Evolutionary conservation across 2,113 vertebrate genomes (phyloP).

Genomic region (Alaudala cheleensis): DNA sequence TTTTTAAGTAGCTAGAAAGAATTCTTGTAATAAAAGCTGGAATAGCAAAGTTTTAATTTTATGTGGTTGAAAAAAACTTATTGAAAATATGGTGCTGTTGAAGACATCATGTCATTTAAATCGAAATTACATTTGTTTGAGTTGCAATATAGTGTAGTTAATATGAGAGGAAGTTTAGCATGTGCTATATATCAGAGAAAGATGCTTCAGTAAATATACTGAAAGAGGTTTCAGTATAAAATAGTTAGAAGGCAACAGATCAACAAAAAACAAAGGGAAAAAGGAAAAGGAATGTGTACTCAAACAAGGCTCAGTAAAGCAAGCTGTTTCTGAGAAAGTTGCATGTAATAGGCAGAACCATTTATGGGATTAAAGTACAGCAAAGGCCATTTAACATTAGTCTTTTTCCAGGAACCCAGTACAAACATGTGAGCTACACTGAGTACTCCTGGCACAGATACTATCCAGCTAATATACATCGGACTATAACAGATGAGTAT

Average conservation of each 20-base stretch:
- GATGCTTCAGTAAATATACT: too few relatives aligned
- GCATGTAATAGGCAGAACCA: not conserved
- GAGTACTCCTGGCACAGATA: conserved; percentile 3
- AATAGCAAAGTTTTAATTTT: not conserved
- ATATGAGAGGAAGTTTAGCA: not conserved
- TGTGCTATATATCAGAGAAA: not conserved
- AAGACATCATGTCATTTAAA: not conserved
- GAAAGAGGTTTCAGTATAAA: not conserved
- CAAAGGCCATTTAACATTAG: not conserved
- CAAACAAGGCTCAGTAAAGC: not conserved
- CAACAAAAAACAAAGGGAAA: not conserved
- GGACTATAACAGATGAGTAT: not conserved
- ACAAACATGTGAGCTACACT: not conserved
- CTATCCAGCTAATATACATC: not conserved
- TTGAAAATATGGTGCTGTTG: not conserved
- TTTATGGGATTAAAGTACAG: conserved; percentile 45
- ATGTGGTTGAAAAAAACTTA: not conserved
- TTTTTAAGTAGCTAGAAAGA: not conserved
- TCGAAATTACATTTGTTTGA: not conserved
- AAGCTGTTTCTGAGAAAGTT: not conserved
- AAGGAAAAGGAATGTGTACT: not conserved
- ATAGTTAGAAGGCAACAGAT: not conserved
- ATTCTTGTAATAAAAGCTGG: not conserved
- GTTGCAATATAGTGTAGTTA: not conserved
- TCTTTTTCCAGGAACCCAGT: conserved; percentile 3